Base-by-base conservation (phyloP, 2,113 vertebrate species). In the Corythaixoides concolor region DNA sequence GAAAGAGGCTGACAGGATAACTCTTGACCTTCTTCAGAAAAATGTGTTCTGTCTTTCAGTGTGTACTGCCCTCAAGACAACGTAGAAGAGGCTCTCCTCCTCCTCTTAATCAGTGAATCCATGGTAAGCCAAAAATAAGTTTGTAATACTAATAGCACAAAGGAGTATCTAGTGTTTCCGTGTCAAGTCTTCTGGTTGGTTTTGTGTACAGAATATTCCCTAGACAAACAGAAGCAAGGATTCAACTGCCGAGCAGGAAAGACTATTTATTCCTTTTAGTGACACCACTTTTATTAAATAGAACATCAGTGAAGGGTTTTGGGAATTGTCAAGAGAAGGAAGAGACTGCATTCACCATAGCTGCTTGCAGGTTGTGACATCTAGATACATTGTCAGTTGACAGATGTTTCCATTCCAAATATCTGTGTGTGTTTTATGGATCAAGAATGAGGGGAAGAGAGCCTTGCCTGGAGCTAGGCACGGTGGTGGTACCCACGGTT, bases 51-150 rank as follows among this genome's bases (percentile, higher is more conserved):
- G 96, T 98, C 95, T 98, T 97, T 95, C 98, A 99, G 99, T 96
- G 98, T 98, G 63, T 99, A 99, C 98, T 99, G 99, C 98, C 99
- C 99, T 18, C 99, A 99, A 96, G 99, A 99, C 98, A 99, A 99
- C 95, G 98, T 99, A 50, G 99, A 99, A 98, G 99, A 99, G 95
- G 99, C 99, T 69, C 99, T 99, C 62, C 98, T 99, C 89, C 98
- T 99, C 88, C 98, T 99, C 64, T 98, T 99, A 94, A 99, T 99
- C 98, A 99, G 99, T 35, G 99, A 99, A 96, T 99, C 99, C 83
- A 99, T 99, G 99, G 99, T 99, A 98, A 99, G 99, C 94, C 12
- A 79, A 88, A 95, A 72, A 92, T 53, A 26, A 78, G 37, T 89
- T 93, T 85, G 62, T 87, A 85, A 26, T 92, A 39, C 66, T 88